Evolutionary conservation across 2,888 invertebrate species (phyloP), one percentile per base, ranked within the genome.

Genomic region (Malthinus flaveolus): DNA sequence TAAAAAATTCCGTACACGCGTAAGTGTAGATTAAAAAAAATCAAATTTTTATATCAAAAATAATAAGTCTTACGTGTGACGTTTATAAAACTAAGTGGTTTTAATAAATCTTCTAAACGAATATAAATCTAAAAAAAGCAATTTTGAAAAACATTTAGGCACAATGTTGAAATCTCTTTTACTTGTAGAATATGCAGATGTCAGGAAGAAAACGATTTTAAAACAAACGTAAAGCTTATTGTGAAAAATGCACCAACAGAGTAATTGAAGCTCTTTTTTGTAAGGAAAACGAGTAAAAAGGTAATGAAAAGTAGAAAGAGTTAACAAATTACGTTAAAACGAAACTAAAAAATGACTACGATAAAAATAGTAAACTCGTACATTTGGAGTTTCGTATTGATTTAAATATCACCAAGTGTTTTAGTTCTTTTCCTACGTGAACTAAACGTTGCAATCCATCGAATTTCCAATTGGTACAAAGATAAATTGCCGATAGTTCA

Each of bases 141-240:
- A 42, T 42, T 42, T 42, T 42, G 39, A 42, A 42, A 42, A 42
- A 42, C 39, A 42, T 42, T 42, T 42, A 42, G 39, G 39, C 23
- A 35, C 7, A 42, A 23, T 42, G 39, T 23, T 13, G 39, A 42
- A 42, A 42, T 42, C 39, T 42, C 39, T 42, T 42, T 42, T 42
- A 42, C 39, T 12, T 42, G 39, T 42, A 23, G 13, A 15, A 42
- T 42, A 42, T 42, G 39, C 39, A 42, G 39, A 42, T 42, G 39
- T 42, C 39, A 42, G 13, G 15, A 15, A 23, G 13, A 42, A 15
- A 42, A 42, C 15, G 39, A 15, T 42, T 42, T 23, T 42, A 42
- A 9, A 39, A 42, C 39, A 42, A 42, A 42, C 39, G 13, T 12
- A 42, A 42, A 42, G 39, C 39, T 42, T 42, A 42, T 23, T 23